Conservation (phyloP, 2,797 vertebrate species). For the Capromys pilorides region DNA sequence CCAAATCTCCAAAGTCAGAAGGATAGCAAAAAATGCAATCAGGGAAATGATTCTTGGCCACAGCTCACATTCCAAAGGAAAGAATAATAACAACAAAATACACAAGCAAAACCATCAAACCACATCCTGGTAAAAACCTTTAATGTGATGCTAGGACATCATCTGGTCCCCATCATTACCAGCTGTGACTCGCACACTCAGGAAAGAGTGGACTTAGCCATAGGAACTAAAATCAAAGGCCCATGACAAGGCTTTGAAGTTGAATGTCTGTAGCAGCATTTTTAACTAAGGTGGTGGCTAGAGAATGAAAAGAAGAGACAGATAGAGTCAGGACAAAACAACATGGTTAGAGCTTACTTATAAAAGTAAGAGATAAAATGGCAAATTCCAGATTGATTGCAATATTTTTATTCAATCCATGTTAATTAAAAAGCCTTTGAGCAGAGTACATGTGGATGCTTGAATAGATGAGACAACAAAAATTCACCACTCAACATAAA, state of each 20-base stretch:
- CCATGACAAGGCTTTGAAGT: constrained; percentile 73
- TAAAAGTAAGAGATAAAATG: constrained; percentile 25
- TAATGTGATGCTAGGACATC: constrained; percentile 76
- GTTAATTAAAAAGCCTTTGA: constrained; percentile 49
- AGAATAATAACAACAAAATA: constrained; percentile 81
- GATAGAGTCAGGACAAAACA: background rate
- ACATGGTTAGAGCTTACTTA: constrained; percentile 2
- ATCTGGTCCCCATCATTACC: constrained; percentile 81
- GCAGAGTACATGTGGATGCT: background rate
- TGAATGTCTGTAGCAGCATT: constrained; percentile 72
- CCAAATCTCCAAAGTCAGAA: constrained; percentile 58
- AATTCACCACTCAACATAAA: constrained; percentile 8
- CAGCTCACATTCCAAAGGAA: constrained; percentile 77
- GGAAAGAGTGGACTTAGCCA: constrained; percentile 74
- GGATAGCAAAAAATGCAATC: constrained; percentile 71
- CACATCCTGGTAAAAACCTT: constrained; percentile 80
- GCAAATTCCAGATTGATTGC: constrained; percentile 21
- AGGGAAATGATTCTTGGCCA: constrained; percentile 73
- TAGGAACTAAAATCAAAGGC: constrained; percentile 73
- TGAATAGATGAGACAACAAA: background rate
- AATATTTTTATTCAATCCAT: background rate
- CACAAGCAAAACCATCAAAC: constrained; percentile 79
- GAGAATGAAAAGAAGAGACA: constrained; percentile 65
- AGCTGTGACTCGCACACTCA: constrained; percentile 73
- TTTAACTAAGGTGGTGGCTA: constrained; percentile 63